Conservation (phyloP, 1,140 invertebrate genomes). For the Sitophilus oryzae region DNA sequence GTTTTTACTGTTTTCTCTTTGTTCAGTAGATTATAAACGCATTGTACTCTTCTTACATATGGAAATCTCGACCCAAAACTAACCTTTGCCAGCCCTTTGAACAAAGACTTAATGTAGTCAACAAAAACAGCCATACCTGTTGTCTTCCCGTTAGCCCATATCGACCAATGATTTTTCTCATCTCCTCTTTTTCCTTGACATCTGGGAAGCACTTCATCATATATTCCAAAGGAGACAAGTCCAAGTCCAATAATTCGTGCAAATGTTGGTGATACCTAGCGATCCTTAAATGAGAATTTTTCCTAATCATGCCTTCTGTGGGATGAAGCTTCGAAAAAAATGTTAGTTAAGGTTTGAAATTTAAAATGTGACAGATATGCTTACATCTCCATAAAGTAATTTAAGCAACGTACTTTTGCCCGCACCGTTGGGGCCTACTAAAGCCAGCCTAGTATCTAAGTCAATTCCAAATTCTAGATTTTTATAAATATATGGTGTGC, state of each 20-base stretch:
- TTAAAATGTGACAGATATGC: constrained; percentile 33
- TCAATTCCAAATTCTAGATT: constrained; percentile 99
- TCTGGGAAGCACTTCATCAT: constrained; percentile 98
- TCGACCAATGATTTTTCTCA: constrained; percentile 97
- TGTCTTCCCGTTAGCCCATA: constrained; percentile 93
- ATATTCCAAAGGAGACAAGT: constrained; percentile 93
- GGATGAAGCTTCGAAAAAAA: constrained; percentile 68
- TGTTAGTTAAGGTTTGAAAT: not conserved
- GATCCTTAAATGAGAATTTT: constrained; percentile 95
- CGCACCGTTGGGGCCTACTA: constrained; percentile 98
- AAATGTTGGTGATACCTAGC: constrained; percentile 98
- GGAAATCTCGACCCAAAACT: too few species aligned
- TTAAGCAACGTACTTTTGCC: constrained; percentile 98
- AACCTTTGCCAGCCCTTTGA: too few species aligned
- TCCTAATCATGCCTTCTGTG: constrained; percentile 92
- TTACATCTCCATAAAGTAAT: constrained; percentile 87
- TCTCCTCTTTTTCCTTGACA: constrained; percentile 96
- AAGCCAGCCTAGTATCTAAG: constrained; percentile 90
- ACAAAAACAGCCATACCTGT: too few species aligned
- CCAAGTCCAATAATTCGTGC: constrained; percentile 91
- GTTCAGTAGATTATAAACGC: too few species aligned
- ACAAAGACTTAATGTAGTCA: too few species aligned
- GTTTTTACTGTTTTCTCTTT: too few species aligned
- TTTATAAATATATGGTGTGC: constrained; percentile 88
- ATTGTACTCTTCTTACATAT: too few species aligned